Conservation (phyloP, 2,888 invertebrate species). For the Philonicus albiceps region DNA sequence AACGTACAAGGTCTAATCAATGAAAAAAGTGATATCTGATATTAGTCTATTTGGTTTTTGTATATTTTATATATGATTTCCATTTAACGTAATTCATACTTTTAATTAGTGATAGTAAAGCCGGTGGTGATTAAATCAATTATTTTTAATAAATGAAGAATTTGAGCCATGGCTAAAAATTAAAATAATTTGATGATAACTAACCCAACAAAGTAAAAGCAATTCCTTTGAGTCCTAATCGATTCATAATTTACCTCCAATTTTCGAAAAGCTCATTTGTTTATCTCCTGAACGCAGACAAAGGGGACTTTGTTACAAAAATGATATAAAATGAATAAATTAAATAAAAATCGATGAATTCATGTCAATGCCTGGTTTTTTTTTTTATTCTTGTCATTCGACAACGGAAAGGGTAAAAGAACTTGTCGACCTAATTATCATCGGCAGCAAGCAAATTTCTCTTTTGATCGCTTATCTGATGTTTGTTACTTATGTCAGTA, state of each 20-base stretch:
- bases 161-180: not conserved
- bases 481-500: not conserved
- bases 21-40: no score
- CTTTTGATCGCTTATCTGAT: not conserved
- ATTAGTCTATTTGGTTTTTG: no score
- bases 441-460: not conserved
- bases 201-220: not conserved
- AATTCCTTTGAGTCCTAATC: not conserved
- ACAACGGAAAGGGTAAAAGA: not conserved
- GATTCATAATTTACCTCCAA: not conserved
- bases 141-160: no score
- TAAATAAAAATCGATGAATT: not conserved
- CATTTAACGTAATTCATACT: no score
- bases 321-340: not conserved
- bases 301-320: not conserved
- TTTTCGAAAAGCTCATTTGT: not conserved
- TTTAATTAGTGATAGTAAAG: no score
- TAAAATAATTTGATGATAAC: not conserved
- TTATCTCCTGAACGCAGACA: not conserved
- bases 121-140: no score
- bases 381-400: no score
- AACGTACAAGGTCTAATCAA: no score
- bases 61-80: no score
- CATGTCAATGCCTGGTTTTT: not conserved
- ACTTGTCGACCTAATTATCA: not conserved